Percentiles rank a stretch among this genome's conserved stretches.
phyloP scores from a whole-genome alignment of 2,888 invertebrate genomes.

The Zygogramma bicolorata region DNA sequence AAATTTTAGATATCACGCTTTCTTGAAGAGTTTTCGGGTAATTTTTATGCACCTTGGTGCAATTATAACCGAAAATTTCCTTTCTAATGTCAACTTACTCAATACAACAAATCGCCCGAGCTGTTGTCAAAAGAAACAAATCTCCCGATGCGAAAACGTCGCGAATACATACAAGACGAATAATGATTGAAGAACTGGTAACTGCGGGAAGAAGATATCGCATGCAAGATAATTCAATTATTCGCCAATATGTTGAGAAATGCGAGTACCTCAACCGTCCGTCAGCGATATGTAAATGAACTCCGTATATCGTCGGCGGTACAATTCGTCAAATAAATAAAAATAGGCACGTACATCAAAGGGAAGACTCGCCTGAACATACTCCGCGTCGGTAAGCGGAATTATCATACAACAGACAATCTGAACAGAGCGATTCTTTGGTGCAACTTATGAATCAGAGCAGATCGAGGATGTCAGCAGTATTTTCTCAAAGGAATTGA shows the following conservation, averaged over 20 bases:
- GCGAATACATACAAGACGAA: not conserved
- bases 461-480: no score
- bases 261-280: not conserved
- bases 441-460: no score
- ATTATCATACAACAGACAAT: conserved; percentile 8
- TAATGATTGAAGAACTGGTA: not conserved
- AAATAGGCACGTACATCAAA: conserved; percentile 17
- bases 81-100: no score
- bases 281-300: conserved; percentile 13
- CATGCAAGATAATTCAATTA: not conserved
- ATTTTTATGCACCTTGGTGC: no score
- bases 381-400: conserved; percentile 12
- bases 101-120: no score
- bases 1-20: no score
- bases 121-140: no score
- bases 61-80: no score
- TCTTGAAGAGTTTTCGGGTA: no score
- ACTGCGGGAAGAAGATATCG: conserved; percentile 3
- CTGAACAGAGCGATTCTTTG: not conserved
- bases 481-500: no score
- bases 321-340: conserved; percentile 21
- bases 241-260: conserved; percentile 18
- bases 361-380: conserved; percentile 6
- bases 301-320: conserved; percentile 12
- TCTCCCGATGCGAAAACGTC: no score